A percentile compares a stretch with the other conserved stretches of the same genome.
These are phyloP conservation scores for Pseudomugil gertrudae DNA, from an alignment of 2,797 vertebrate species.

Conservation along the genomic window DNA sequence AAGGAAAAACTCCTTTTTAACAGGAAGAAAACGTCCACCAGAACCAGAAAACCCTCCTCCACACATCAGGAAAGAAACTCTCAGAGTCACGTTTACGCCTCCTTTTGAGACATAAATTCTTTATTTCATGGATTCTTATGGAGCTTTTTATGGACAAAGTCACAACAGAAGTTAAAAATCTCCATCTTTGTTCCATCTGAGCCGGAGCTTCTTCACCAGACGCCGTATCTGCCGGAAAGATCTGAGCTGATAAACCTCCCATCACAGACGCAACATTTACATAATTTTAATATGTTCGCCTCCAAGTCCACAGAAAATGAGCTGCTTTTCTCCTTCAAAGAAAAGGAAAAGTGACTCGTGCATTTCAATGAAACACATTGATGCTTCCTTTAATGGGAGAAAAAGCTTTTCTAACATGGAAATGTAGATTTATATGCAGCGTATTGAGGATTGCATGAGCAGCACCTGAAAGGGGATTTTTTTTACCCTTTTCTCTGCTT, in stretches of 20 bases:
- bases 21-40: no score
- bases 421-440: slow-evolving; percentile 57
- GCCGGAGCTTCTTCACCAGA: neutral
- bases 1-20: no score
- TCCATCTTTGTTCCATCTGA: neutral
- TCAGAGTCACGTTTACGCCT: no score
- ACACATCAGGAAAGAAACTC: no score
- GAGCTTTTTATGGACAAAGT: neutral
- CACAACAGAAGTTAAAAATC: neutral
- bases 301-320: slow-evolving; percentile 38
- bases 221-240: slow-evolving; percentile 11
- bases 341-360: slow-evolving; percentile 44
- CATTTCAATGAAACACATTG: slow-evolving; percentile 45
- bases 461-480: slow-evolving; percentile 61
- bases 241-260: slow-evolving; percentile 23
- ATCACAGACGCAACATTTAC: slow-evolving; percentile 41
- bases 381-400: neutral
- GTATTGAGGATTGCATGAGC: slow-evolving; percentile 67
- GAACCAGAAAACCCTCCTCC: no score
- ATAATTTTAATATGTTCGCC: slow-evolving; percentile 51
- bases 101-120: neutral
- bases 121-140: slow-evolving; percentile 1
- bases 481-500: slow-evolving; percentile 31
- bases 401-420: slow-evolving; percentile 48
- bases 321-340: slow-evolving; percentile 44